phyloP scores from a whole-genome alignment of 2,888 invertebrate species.

The Agonopterix arenella region DNA sequence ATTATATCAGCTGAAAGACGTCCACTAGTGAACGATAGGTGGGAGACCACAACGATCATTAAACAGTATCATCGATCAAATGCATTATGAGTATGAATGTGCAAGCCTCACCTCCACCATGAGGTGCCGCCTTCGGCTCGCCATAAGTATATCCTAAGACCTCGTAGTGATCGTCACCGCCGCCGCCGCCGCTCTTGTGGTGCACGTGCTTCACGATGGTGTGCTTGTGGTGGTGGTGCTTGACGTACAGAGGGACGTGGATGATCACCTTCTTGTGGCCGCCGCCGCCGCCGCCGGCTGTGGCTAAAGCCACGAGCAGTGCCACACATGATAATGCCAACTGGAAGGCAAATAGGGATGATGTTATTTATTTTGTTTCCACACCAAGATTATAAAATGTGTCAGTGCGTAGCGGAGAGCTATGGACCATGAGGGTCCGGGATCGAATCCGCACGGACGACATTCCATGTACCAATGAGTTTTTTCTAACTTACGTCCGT shows the following conservation, averaged over 20 bases:
- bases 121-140: slow-evolving; percentile 75
- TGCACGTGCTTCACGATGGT: slow-evolving; percentile 86
- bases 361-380: slow-evolving; percentile 4
- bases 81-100: no score
- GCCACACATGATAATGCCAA: slow-evolving; percentile 54
- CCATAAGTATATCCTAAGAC: slow-evolving; percentile 82
- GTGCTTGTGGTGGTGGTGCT: slow-evolving; percentile 86
- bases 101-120: slow-evolving; percentile 56
- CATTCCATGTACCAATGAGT: no score
- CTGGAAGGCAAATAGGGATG: slow-evolving; percentile 31
- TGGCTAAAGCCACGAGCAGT: slow-evolving; percentile 44
- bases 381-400: no score
- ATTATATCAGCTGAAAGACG: no score
- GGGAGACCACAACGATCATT: no score
- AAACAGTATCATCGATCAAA: no score
- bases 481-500: no score
- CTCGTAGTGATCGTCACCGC: slow-evolving; percentile 79
- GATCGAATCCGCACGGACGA: no score
- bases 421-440: no score
- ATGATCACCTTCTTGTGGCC: slow-evolving; percentile 84
- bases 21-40: no score
- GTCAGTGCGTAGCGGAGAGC: no score
- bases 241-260: slow-evolving; percentile 86
- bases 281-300: slow-evolving; percentile 67
- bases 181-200: slow-evolving; percentile 76